These are phyloP conservation scores for Montipora capitata DNA, from an alignment of 92 coral and sea anemone genomes.

Conservation along the genomic window DNA sequence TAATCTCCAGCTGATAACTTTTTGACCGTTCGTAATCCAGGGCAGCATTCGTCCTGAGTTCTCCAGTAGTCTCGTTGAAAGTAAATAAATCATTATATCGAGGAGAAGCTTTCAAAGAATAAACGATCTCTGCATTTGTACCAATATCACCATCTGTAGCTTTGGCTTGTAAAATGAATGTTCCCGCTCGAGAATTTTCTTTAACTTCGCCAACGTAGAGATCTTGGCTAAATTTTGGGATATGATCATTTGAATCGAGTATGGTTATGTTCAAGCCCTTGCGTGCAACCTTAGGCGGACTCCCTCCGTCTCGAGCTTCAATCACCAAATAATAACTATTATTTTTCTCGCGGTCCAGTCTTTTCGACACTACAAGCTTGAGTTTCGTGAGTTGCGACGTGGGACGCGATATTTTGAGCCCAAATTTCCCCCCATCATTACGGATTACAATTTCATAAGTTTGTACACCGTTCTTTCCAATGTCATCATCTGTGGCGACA, in stretches of 20 bases:
- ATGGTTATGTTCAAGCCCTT: conserved; percentile 77
- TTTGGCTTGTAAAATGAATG: conserved; percentile 77
- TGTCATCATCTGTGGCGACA: conserved; percentile 79
- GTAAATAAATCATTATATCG: conserved; percentile 71
- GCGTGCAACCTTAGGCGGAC: conserved; percentile 75
- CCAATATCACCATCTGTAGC: conserved; percentile 89
- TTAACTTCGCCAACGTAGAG: conserved; percentile 75
- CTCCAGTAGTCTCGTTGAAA: conserved; percentile 74
- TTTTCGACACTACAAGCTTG: conserved; percentile 69
- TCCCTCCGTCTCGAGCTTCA: conserved; percentile 85
- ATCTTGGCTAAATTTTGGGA: conserved; percentile 79
- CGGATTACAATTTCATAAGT: conserved; percentile 79
- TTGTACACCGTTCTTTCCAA: conserved; percentile 85
- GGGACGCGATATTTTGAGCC: conserved; percentile 60
- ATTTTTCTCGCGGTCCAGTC: conserved; percentile 86
- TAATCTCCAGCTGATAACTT: conserved; percentile 75
- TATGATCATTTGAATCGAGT: conserved; percentile 88
- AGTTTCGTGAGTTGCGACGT: conserved; percentile 73
- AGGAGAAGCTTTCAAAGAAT: conserved; percentile 56
- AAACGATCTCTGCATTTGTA: conserved; percentile 79
- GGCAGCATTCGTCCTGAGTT: conserved; percentile 76
- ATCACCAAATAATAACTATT: conserved; percentile 75
- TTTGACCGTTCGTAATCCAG: conserved; percentile 80
- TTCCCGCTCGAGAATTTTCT: conserved; percentile 80
- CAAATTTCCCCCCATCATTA: conserved; percentile 79